Evolutionary conservation across 2,888 invertebrate species (phyloP), one percentile per base, ranked within the genome.

Genomic region (Drosophila quinaria): DNA sequence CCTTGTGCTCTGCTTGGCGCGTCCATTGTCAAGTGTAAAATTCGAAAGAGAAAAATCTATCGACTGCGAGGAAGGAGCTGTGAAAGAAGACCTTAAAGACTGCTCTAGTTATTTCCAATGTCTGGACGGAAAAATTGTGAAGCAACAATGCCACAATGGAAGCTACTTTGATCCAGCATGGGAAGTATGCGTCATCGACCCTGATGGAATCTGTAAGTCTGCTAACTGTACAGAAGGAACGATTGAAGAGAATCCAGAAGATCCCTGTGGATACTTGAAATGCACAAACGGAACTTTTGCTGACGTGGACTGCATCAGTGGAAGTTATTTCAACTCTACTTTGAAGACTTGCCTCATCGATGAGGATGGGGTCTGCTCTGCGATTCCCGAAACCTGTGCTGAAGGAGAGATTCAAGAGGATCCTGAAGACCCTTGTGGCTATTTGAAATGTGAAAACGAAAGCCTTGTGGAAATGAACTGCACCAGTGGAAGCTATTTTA

Each of bases 21-120:
- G 3, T 1, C 59, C 52, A 35, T 9, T 35, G 4, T 39, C 31
- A 17, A 35, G 42, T n/a, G n/a, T 35, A 11, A 17, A 19, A 2
- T 33, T 15, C 0, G 6, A n/a, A 37, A 11, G 2, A 19, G 33
- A 8, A 4, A 6, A n/a, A 4, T 6, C 15, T 4, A 44, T 11
- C 4, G 33, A 0, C 44, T 81, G 79, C 9, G 33, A 6, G 1
- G 82, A 81, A 33, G 82, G 82, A 4, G 8, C 35, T 3, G 17
- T 74, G 13, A 3, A 22, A 11, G 9, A 31, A 5, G 37, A 71
- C 10, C 47, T 52, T 0, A 11, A 51, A 6, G 62, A 81, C 22
- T 78, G 70, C 17, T 35, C 39, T 0, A 13, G 59, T 5, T 80
- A 69, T 33, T 65, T 59, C 8, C 66, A 71, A 42, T 80, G 79